phyloP scores from a whole-genome alignment of 2,113 vertebrate species.

The Natator depressus region DNA sequence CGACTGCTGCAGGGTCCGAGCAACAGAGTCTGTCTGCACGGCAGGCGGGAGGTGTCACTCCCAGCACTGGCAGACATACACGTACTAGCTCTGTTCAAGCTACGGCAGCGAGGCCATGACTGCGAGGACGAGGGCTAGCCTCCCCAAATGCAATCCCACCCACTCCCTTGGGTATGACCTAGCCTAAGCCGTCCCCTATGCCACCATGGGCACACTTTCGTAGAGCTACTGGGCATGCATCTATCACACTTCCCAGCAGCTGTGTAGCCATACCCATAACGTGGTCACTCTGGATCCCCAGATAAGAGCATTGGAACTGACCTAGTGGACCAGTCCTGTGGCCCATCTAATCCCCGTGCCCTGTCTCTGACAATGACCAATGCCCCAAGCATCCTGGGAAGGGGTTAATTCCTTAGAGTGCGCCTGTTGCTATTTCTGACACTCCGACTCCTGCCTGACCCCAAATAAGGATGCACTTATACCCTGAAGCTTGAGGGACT shows the following conservation, averaged over 20 bases:
- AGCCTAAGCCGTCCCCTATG: too few species aligned
- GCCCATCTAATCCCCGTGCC: not conserved
- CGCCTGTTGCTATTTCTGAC: not conserved
- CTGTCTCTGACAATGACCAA: not conserved
- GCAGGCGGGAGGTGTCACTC: too few species aligned
- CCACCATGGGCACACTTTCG: not conserved
- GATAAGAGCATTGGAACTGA: not conserved
- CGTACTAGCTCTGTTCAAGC: too few species aligned
- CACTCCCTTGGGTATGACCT: too few species aligned
- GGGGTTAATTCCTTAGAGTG: not conserved
- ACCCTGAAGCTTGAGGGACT: not conserved
- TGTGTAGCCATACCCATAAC: not conserved
- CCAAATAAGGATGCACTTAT: not conserved
- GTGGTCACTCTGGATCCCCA: not conserved
- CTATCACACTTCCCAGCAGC: not conserved
- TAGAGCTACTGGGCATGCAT: not conserved
- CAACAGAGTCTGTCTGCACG: not conserved
- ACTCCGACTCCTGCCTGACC: not conserved
- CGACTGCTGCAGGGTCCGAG: not conserved
- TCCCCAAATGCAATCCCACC: too few species aligned
- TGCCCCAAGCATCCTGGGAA: not conserved
- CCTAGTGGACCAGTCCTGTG: not conserved
- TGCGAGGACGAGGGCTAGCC: too few species aligned
- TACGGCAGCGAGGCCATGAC: too few species aligned
- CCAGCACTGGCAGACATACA: too few species aligned